Base-by-base conservation (phyloP, 2,113 vertebrate genomes). In the Carassius gibelio region DNA sequence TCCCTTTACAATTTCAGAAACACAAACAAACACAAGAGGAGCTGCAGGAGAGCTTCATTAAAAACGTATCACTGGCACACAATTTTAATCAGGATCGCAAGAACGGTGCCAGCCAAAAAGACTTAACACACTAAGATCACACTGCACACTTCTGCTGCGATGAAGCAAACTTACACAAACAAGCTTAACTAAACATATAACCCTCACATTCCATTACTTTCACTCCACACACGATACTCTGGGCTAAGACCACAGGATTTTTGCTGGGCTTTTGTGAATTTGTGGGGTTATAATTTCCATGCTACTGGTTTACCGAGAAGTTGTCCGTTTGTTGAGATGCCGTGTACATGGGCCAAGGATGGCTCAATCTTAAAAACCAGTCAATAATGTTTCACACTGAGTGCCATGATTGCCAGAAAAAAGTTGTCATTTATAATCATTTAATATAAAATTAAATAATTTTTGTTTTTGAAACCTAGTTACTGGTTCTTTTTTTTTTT, bases 31-130 rank as follows among this genome's bases (percentile, higher is more conserved):
- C 75, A 78, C 71, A 75, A 68, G 83, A 1, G 13, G 50, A 52
- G 13, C 50, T 69, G 36, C 72, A 45, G 61, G 68, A 68, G 69
- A 34, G 30, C 55, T 72, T 78, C 8, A 72, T 74, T 74, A 80
- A 80, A 57, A 69, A 55, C 5, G 3, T 57, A 48, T 77, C 34
- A 86, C 13, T 57, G 72, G 80, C 42, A 76, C 48, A 30, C 5
- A 10, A 57, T 68, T 82, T 82, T 76, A 86, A 82, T 86, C 59
- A 75, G 21, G 57, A 23, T 82, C 66, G 8, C 55, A 19, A 64
- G 68, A 81, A 64, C 1, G 42, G 42, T 8, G n/a, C 75, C 64
- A 64, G 77, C 68, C 76, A 21, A 64, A 55, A 80, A 85, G n/a
- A 72, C 36, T 57, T 23, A 15, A 85, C 23, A 82, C 26, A 59